Conservation (phyloP, 2,113 vertebrate species). For the Alosa alosa region DNA sequence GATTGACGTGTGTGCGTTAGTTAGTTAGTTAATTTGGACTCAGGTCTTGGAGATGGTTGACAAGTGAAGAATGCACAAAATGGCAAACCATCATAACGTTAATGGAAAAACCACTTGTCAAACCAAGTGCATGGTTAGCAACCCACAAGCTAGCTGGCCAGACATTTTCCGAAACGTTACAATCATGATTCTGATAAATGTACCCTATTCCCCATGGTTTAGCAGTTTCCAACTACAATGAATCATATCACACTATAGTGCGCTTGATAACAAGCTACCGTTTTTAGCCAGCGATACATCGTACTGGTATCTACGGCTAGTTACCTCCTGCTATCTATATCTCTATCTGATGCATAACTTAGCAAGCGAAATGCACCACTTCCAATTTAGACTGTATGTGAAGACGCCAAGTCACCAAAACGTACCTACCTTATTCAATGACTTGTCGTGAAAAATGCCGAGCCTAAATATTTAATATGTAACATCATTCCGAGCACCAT, state of each 20-base stretch:
- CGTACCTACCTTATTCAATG: background rate
- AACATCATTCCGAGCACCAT: background rate
- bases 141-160: background rate
- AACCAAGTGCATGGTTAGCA: background rate
- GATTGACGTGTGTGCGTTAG: too few relatives aligned
- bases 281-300: background rate
- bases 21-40: too few relatives aligned
- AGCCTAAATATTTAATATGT: background rate
- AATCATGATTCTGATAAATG: too few relatives aligned
- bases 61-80: too few relatives aligned
- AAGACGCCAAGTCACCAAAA: background rate
- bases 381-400: background rate
- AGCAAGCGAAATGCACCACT: background rate
- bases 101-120: background rate
- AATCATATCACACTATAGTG: background rate
- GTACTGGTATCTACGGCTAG: background rate
- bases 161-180: background rate
- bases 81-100: too few relatives aligned
- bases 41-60: too few relatives aligned
- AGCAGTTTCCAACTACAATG: too few relatives aligned
- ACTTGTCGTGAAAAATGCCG: background rate
- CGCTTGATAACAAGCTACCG: background rate
- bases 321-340: too few relatives aligned
- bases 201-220: too few relatives aligned
- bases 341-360: too few relatives aligned